These are phyloP conservation scores for Entomobrya proxima DNA, from an alignment of 2,888 invertebrate genomes.

Conservation along the genomic window DNA sequence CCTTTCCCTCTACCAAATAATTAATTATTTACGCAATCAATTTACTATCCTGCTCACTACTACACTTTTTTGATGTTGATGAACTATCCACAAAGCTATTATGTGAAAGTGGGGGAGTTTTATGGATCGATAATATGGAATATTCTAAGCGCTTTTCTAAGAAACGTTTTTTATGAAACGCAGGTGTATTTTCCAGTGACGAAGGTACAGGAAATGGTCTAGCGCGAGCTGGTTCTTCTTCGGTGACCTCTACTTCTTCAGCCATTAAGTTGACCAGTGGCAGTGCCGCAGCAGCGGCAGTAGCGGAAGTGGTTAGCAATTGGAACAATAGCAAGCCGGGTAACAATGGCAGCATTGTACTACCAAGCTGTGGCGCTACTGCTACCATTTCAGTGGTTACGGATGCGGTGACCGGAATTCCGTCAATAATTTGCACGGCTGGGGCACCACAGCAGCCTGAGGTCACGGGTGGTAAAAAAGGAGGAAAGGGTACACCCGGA, in stretches of 20 bases:
- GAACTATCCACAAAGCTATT: too few relatives aligned
- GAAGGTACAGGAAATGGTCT: constrained; percentile 68
- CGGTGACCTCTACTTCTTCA: too few relatives aligned
- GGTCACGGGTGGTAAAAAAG: not conserved
- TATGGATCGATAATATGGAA: too few relatives aligned
- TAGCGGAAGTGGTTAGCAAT: constrained; percentile 50
- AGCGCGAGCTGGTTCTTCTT: constrained; percentile 7
- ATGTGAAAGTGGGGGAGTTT: too few relatives aligned
- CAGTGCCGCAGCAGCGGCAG: constrained; percentile 2
- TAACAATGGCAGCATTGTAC: not conserved
- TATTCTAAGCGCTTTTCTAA: too few relatives aligned
- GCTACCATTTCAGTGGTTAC: constrained; percentile 54
- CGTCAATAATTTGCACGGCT: constrained; percentile 57
- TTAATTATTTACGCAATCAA: constrained; percentile 38
- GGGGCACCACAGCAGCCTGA: constrained; percentile 13
- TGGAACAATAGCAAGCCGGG: too few relatives aligned
- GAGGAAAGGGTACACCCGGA: constrained; percentile 76
- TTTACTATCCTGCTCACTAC: too few relatives aligned
- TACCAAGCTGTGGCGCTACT: constrained; percentile 30
- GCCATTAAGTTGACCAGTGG: too few relatives aligned
- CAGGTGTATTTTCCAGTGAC: constrained; percentile 74
- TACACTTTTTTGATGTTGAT: not conserved
- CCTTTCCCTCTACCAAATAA: not conserved
- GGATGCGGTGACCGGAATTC: constrained; percentile 51
- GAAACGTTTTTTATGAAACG: too few relatives aligned